phyloP scores from a whole-genome alignment of 2,888 invertebrate species.

The Lepidonotus clava region DNA sequence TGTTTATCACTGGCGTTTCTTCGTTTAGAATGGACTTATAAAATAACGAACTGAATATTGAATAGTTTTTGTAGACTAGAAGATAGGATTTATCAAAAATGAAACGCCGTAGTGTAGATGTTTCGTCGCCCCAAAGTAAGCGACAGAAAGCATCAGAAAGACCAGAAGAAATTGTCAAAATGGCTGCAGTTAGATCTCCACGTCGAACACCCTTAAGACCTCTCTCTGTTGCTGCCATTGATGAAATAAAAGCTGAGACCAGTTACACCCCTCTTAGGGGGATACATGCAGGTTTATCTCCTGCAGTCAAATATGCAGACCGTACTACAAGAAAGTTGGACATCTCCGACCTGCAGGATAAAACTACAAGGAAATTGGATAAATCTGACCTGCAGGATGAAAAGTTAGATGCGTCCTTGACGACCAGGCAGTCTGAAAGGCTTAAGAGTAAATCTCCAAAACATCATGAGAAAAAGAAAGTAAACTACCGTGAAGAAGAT shows the following conservation, averaged over 20 bases:
- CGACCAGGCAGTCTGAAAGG: neutral
- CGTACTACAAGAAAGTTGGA: slow-evolving; percentile 25
- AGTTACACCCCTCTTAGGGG: neutral
- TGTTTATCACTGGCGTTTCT: too few relatives aligned
- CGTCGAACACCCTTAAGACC: neutral
- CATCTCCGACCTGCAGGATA: slow-evolving; percentile 20
- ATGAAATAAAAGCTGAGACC: neutral
- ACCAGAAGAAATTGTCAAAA: neutral
- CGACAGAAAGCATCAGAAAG: slow-evolving; percentile 19
- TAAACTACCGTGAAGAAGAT: neutral
- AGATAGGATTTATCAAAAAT: neutral
- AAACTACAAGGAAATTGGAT: neutral
- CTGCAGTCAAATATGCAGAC: slow-evolving; percentile 36
- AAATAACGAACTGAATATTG: too few relatives aligned
- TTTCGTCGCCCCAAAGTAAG: slow-evolving; percentile 4
- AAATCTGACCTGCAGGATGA: too few relatives aligned
- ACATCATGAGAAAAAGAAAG: neutral
- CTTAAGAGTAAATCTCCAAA: neutral
- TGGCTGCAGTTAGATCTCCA: neutral
- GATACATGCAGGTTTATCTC: slow-evolving; percentile 21
- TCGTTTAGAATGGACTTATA: too few relatives aligned
- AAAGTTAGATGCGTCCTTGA: neutral
- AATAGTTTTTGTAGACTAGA: too few relatives aligned
- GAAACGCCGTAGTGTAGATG: slow-evolving; percentile 42
- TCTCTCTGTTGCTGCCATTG: neutral